A percentile compares a stretch with the other conserved stretches of the same genome.
These are phyloP conservation scores for Oscheius sp. DNA, from an alignment of 2,888 invertebrate genomes.

Conservation along the genomic window DNA sequence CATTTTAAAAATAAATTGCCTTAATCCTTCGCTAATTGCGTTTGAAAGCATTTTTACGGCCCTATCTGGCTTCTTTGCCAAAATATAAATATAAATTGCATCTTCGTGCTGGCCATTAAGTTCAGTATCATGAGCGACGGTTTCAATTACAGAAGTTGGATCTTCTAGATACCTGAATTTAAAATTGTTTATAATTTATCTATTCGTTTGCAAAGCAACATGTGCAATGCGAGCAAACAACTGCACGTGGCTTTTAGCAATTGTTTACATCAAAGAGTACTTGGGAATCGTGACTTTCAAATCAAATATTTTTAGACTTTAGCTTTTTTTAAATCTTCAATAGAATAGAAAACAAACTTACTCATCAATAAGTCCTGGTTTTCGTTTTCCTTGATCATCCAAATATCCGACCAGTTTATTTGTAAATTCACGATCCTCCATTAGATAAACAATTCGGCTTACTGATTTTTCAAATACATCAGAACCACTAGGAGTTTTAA, in stretches of 20 bases:
- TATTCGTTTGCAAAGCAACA: no score
- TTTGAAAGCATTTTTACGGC: constrained; percentile 41
- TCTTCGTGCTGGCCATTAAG: constrained; percentile 55
- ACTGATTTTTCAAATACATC: constrained; percentile 68
- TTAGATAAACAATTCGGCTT: constrained; percentile 62
- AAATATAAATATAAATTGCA: constrained; percentile 54
- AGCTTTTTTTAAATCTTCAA: not conserved
- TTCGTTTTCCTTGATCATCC: constrained; percentile 44
- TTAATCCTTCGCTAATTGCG: constrained; percentile 41
- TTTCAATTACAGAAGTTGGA: constrained; percentile 54
- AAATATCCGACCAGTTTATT: constrained; percentile 60
- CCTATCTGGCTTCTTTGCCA: constrained; percentile 42
- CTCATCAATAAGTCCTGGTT: constrained; percentile 63
- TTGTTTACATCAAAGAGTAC: no score
- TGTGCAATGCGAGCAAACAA: no score
- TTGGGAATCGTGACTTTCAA: no score
- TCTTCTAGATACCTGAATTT: constrained; percentile 47
- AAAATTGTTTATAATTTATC: no score
- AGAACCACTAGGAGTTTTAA: constrained; percentile 49
- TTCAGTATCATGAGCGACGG: constrained; percentile 62
- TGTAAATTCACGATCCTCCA: constrained; percentile 36
- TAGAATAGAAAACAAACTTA: constrained; percentile 33
- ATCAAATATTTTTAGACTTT: not conserved
- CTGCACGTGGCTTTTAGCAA: no score
- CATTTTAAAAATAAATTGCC: not conserved